These are phyloP conservation scores for Thermophis baileyi DNA, from an alignment of 2,113 vertebrate genomes.

Conservation along the genomic window DNA sequence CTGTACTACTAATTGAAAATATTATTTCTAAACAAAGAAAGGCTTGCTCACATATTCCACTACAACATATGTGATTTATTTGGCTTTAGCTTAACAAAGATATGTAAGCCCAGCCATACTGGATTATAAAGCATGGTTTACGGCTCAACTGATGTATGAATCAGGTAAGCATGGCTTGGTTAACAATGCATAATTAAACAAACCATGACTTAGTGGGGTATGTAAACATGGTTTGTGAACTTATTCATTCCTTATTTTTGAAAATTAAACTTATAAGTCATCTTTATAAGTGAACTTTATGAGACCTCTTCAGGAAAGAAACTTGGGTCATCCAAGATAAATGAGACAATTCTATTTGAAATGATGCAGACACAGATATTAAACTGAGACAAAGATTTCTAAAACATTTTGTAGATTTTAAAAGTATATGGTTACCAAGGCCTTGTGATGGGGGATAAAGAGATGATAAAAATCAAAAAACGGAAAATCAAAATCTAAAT, in stretches of 20 bases:
- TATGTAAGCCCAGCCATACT: not conserved
- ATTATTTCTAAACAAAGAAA: not conserved
- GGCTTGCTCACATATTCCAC: not conserved
- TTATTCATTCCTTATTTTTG: not conserved
- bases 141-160: not conserved
- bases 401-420: not conserved
- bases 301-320: not conserved
- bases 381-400: not conserved
- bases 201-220: not conserved
- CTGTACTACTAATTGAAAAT: not conserved
- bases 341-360: not conserved
- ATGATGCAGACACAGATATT: not conserved
- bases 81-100: not conserved
- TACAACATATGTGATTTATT: not conserved
- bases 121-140: not conserved
- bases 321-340: not conserved
- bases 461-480: not conserved
- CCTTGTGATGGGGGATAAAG: not conserved
- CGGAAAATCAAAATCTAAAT: not conserved
- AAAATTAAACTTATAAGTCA: constrained; percentile 15
- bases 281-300: not conserved
- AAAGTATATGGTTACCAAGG: not conserved
- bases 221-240: not conserved
- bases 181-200: not conserved
- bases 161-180: not conserved